Base-by-base conservation (phyloP, 2,888 invertebrate species). In the Drosophila koepferae region DNA sequence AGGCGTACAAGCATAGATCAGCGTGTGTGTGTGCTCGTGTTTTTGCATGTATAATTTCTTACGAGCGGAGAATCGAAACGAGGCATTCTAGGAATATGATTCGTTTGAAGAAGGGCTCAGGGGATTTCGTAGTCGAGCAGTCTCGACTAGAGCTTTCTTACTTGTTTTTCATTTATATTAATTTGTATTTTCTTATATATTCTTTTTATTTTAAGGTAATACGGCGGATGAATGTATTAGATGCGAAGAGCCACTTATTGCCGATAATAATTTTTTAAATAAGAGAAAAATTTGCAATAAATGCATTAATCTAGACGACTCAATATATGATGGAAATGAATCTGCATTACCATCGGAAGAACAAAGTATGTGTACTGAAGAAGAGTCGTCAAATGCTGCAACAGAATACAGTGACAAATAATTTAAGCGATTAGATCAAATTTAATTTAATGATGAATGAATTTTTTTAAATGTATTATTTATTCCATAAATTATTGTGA, bases 161-260 rank as follows among this genome's bases (percentile, higher is more conserved):
- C n/a, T n/a, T n/a, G n/a, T n/a, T n/a, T n/a, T 9, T 34, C 10
- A 34, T 10, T 44, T 6, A 2, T 5, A 44, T 20, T 46, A 1
- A 14, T 23, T 46, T 23, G 14, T 14, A 4, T 28, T 28, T 4
- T 1, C 28, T 28, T 28, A 28, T 28, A 28, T 28, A 48, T 3
- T 23, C 41, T 28, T 18, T 54, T 40, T 36, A 2, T 7, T 40
- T 90, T 95, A 88, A 95, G 95, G 95, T 72, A 95, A 95, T 86
- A 94, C 94, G 4, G 95, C 95, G 90, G 95, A 95, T 87, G 95
- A 95, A 89, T 95, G 95, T 88, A 93, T 94, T 62, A 92, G 94
- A 58, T 95, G 95, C 89, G 94, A 94, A 48, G 95, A 95, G 90
- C 93, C 93, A 77, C 95, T 93, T 89, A 84, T 92, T 43, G 88